phyloP scores from a whole-genome alignment of 2,888 invertebrate species.

The Epinotia ramella region DNA sequence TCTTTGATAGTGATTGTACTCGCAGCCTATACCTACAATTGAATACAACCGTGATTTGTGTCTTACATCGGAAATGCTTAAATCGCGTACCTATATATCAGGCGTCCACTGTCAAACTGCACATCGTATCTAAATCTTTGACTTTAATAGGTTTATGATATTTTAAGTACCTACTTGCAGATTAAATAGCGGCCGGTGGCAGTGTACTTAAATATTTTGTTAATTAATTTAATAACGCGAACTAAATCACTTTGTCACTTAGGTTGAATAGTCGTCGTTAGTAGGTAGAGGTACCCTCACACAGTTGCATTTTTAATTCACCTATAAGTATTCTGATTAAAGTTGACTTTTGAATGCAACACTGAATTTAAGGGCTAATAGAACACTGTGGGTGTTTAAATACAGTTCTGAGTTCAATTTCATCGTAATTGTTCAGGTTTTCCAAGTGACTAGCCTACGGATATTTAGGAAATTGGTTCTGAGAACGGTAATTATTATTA shows the following conservation, averaged over 20 bases:
- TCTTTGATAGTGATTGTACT: no score
- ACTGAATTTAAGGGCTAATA: neutral
- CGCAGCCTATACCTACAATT: no score
- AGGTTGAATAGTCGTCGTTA: neutral
- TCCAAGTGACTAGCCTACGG: constrained; percentile 17
- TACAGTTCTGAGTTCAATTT: constrained; percentile 18
- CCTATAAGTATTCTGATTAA: neutral
- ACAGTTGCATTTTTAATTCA: neutral
- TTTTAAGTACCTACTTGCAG: no score
- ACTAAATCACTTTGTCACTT: neutral
- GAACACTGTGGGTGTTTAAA: constrained; percentile 18
- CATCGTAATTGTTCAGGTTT: constrained; percentile 18
- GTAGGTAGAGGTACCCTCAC: neutral
- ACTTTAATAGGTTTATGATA: no score
- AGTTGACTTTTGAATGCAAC: neutral
- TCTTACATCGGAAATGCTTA: no score
- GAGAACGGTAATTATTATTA: constrained; percentile 7
- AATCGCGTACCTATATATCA: no score
- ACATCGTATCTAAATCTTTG: no score
- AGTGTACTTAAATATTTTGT: neutral
- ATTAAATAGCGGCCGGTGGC: neutral
- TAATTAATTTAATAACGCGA: neutral
- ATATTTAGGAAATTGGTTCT: constrained; percentile 7
- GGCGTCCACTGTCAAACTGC: no score
- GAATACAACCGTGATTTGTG: no score